phyloP scores from a whole-genome alignment of 2,888 invertebrate species.

The Cepaea hortensis region DNA sequence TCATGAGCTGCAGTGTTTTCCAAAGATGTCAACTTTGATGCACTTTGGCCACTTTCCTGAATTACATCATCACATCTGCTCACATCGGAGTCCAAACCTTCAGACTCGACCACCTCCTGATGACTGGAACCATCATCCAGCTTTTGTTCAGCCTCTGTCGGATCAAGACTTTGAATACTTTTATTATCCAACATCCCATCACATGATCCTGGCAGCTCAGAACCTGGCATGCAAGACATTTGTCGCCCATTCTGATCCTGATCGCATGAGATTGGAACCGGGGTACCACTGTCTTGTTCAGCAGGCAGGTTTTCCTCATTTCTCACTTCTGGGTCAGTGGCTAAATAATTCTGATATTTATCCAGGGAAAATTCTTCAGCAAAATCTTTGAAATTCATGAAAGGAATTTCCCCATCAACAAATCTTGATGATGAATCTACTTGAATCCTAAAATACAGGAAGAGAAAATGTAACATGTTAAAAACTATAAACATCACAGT shows the following conservation, averaged over 20 bases:
- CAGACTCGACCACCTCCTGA: neutral
- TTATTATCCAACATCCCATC: neutral
- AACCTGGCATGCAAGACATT: neutral
- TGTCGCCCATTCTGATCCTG: neutral
- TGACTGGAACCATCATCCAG: neutral
- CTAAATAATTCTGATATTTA: slow-evolving; percentile 19
- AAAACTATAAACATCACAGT: neutral
- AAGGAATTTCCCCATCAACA: slow-evolving; percentile 86
- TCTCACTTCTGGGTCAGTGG: slow-evolving; percentile 1
- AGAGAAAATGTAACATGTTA: neutral
- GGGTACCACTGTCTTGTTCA: slow-evolving; percentile 12
- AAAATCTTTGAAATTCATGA: slow-evolving; percentile 66
- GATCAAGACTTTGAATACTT: neutral
- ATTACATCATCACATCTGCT: neutral
- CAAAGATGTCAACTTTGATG: too few species aligned
- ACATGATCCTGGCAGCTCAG: neutral
- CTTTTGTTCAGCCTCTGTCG: neutral
- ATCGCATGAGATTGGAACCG: neutral
- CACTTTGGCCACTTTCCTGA: neutral
- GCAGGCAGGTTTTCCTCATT: slow-evolving; percentile 3
- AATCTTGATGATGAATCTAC: slow-evolving; percentile 77
- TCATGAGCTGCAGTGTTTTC: neutral
- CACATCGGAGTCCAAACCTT: neutral
- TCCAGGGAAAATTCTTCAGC: slow-evolving; percentile 56
- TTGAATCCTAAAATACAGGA: slow-evolving; percentile 73